These are phyloP conservation scores for Piaya cayana DNA, from an alignment of 2,113 vertebrate genomes.

Conservation along the genomic window DNA sequence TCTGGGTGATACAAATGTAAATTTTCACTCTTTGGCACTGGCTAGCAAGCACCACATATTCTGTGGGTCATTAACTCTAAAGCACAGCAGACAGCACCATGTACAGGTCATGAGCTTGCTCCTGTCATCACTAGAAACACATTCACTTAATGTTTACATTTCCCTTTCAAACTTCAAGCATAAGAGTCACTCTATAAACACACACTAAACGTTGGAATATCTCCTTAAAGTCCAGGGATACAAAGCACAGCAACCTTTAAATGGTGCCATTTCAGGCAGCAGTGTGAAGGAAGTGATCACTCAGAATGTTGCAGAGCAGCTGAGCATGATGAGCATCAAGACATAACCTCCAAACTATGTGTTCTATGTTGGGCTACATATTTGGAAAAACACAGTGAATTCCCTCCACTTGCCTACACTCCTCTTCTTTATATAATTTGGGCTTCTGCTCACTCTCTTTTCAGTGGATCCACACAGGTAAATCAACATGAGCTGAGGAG, in stretches of 20 bases:
- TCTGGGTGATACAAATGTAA: neutral
- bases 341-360: neutral
- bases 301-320: neutral
- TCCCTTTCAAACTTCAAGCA: neutral
- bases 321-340: neutral
- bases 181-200: neutral
- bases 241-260: neutral
- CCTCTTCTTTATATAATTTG: neutral
- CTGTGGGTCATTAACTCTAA: neutral
- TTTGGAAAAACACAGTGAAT: neutral
- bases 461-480: neutral
- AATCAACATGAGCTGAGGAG: neutral
- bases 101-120: rapidly evolving
- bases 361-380: neutral
- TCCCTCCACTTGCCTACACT: neutral
- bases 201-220: neutral
- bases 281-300: neutral
- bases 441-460: neutral
- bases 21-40: neutral
- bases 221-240: neutral
- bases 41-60: neutral
- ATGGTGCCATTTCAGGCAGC: neutral
- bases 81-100: rapidly evolving
- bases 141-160: neutral
- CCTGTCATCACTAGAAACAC: neutral